Base-by-base conservation (phyloP, 2,797 vertebrate species). In the Garrulus glandarius region DNA sequence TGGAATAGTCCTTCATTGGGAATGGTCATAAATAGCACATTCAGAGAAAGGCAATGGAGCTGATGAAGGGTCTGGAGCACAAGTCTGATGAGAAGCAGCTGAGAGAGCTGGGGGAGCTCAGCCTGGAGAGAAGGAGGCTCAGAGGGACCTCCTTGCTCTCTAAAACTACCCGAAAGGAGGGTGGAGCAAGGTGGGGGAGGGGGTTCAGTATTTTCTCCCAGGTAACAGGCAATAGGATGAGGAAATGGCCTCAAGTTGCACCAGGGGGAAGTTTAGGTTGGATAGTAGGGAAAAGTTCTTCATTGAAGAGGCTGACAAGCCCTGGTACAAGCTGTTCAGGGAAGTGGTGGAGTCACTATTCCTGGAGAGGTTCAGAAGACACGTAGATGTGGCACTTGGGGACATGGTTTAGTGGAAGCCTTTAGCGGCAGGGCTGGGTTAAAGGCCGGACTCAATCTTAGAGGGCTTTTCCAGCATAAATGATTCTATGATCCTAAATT, bases 211-310 rank as follows among this genome's bases (percentile, higher is more conserved):
- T 71, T 23, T 36, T 57, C 59, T 53, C 46, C 13, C 26, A 36
- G 24, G 30, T 47, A 52, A 64, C 11, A 71, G 12, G 6, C 12
- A 21, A 39, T 0, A 39, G 52, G 52, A 65, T 0, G 1, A 71
- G 39, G 26, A n/a, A 52, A 59, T 2, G 22, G 34, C 37, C 44
- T 77, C 29, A 70, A 34, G 26, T 17, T 53, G 22, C 67, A 59
- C 22, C 39, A 71, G 15, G 11, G 46, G 27, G 9, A 53, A 20
- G 19, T 24, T 60, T 9, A 60, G 13, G 21, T 5, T 29, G 30
- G 30, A n/a, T 24, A 18, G 20, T 0, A 36, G 22, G 22, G 34
- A 24, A 71, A n/a, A 34, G 10, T 41, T n/a, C 19, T 60, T 59
- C 34, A 43, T 19, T n/a, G 27, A 43, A 65, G 47, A 60, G 60